Evolutionary conservation across 2,888 invertebrate species (phyloP), one percentile per base, ranked within the genome.

Genomic region (Conops quadrifasciatus): DNA sequence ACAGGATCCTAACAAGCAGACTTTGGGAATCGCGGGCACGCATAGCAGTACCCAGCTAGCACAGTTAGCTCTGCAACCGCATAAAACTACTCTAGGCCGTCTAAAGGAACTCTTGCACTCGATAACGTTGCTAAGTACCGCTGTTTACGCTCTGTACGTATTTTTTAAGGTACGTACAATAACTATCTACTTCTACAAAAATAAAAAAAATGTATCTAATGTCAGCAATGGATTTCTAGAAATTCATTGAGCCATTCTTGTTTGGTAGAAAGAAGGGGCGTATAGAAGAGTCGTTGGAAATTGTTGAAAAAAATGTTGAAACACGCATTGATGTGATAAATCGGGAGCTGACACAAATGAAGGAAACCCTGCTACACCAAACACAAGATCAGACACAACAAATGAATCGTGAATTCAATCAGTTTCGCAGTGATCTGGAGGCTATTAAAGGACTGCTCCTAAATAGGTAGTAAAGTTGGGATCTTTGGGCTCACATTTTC

Each of bases 111-210:
- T 92, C 75, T 87, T 94, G 45, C 89, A 93, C 77, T 90, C 91
- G 2, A 84, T 93, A 28, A 90, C 94, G 21, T 82, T 95, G n/a
- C 89, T 94, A 73, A 92, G 94, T 67, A 91, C 93, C 7, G 89
- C 94, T 43, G 88, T 91, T 0, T 95, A 94, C 87, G 92, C 92
- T 56, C 87, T 93, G 71, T 94, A 93, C 82, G 89, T 91, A 87
- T 90, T 95, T 83, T 94, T 94, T 86, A 92, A 94, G 91, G 95
- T 94, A 47, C 53, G 36, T n/a, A 47, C 7, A 13, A 47, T 21
- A 15, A 24, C n/a, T 16, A 19, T 7, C 19, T 4, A 56, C 24
- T 11, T 53, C 11, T 21, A n/a, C 1, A 63, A 63, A 9, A 13
- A 21, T 2, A 11, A n/a, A 51, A 51, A 51, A 51, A 16, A 19